phyloP scores from a whole-genome alignment of 30 jellyfish, hydroid and myxozoan genomes.

The Rhopilema esculentum region DNA sequence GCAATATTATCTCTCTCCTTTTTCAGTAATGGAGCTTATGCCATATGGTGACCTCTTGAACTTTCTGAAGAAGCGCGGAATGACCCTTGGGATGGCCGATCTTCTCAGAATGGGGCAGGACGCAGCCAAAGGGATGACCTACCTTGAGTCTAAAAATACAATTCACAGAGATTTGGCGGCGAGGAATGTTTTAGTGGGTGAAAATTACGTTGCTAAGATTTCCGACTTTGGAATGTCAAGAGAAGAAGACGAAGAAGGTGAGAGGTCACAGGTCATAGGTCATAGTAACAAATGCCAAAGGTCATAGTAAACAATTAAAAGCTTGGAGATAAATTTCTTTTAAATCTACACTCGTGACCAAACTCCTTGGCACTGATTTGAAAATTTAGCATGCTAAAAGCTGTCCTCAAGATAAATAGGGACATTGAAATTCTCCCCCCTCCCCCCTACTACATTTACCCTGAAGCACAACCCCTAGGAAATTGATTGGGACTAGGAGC shows the following conservation, averaged over 20 bases:
- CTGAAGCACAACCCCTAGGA: no score
- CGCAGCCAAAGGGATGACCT: conserved; percentile 90
- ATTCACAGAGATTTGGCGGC: conserved; percentile 97
- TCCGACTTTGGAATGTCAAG: conserved; percentile 98
- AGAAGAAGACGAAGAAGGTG: conserved; percentile 96
- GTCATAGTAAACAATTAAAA: no score
- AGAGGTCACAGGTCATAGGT: no score
- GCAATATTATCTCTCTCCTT: neutral
- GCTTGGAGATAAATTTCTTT: no score
- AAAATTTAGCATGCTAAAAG: no score
- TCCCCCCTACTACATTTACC: no score
- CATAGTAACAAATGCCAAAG: neutral
- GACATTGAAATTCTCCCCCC: no score
- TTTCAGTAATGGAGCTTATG: conserved; percentile 85
- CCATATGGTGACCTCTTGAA: conserved; percentile 86
- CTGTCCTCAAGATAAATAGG: no score
- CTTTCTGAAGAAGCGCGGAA: conserved; percentile 73
- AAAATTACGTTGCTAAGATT: conserved; percentile 65
- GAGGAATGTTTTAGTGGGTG: conserved; percentile 84
- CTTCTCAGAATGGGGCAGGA: conserved; percentile 68
- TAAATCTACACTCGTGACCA: no score
- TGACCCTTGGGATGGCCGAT: conserved; percentile 40
- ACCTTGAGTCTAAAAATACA: conserved; percentile 76
- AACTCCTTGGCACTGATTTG: no score
- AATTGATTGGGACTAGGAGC: no score